These are phyloP conservation scores for Ctenicera cuprea DNA, from an alignment of 2,888 invertebrate species.

Conservation along the genomic window DNA sequence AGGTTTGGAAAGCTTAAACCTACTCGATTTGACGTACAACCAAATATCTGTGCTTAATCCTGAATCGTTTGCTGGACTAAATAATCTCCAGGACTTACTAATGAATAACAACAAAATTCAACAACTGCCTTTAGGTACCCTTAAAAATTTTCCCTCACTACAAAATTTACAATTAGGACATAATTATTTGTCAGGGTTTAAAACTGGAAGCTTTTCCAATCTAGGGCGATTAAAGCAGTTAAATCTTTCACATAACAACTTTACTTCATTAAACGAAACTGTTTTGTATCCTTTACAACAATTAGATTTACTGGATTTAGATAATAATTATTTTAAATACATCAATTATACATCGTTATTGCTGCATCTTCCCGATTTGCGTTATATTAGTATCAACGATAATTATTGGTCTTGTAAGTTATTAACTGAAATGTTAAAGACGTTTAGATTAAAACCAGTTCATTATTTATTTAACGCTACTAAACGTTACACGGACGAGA, in stretches of 20 bases:
- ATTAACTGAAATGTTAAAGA: slow-evolving; percentile 14
- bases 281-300: background rate
- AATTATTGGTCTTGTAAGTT: slow-evolving; percentile 21
- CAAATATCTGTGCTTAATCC: too few species aligned
- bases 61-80: background rate
- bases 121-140: background rate
- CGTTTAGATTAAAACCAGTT: background rate
- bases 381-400: slow-evolving; percentile 3
- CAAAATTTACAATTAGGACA: slow-evolving; percentile 11
- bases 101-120: background rate
- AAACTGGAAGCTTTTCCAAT: slow-evolving; percentile 25
- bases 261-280: background rate
- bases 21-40: too few species aligned
- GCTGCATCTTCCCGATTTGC: background rate
- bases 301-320: background rate
- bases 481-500: background rate
- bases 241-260: slow-evolving; percentile 26
- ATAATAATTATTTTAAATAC: slow-evolving; percentile 2
- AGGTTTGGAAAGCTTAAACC: too few species aligned
- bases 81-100: background rate
- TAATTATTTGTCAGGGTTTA: slow-evolving; percentile 19
- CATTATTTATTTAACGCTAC: slow-evolving; percentile 10
- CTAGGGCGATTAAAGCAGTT: background rate
- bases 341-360: slow-evolving; percentile 20
- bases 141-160: background rate